Evolutionary conservation across 2,797 vertebrate species (phyloP).

Genomic region (Alca torda): DNA sequence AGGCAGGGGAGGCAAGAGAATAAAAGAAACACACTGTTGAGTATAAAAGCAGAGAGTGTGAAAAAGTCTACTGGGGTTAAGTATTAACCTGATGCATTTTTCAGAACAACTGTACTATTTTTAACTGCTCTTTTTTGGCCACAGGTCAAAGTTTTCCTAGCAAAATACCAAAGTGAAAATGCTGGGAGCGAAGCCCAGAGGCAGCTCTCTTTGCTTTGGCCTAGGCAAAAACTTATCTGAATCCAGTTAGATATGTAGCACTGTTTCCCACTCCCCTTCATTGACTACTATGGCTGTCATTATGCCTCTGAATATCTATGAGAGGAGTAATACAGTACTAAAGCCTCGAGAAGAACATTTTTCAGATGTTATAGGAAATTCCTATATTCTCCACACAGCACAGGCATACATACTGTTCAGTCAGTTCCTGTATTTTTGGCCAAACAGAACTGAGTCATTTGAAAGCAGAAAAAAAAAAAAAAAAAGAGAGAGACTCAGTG

Average conservation of each 20-base stretch:
- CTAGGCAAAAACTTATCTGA: conserved; percentile 37
- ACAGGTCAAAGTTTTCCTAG: conserved; percentile 76
- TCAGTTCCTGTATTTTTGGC: conserved; percentile 70
- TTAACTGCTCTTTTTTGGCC: conserved; percentile 77
- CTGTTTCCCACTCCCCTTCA: conserved; percentile 22
- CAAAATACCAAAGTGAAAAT: conserved; percentile 73
- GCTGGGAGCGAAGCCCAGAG: conserved; percentile 68
- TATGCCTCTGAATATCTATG: neutral
- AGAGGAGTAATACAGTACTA: neutral
- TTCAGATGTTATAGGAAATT: conserved; percentile 51
- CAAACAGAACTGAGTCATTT: conserved; percentile 74
- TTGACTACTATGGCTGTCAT: conserved; percentile 3
- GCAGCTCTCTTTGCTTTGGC: conserved; percentile 54
- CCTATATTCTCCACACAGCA: conserved; percentile 41
- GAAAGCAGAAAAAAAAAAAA: neutral
- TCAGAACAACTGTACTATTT: conserved; percentile 75
- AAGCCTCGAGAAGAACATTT: neutral
- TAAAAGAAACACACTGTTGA: neutral
- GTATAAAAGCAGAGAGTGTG: conserved; percentile 34
- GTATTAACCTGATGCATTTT: conserved; percentile 69
- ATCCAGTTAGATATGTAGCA: neutral
- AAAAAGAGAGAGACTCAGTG: neutral
- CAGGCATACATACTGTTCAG: conserved; percentile 45
- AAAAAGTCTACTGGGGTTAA: conserved; percentile 45
- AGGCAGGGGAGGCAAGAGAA: neutral